Percentiles rank a stretch among this genome's conserved stretches.
Evolutionary conservation across 2,888 invertebrate species (phyloP).

Genomic region (Rutpela maculata): DNA sequence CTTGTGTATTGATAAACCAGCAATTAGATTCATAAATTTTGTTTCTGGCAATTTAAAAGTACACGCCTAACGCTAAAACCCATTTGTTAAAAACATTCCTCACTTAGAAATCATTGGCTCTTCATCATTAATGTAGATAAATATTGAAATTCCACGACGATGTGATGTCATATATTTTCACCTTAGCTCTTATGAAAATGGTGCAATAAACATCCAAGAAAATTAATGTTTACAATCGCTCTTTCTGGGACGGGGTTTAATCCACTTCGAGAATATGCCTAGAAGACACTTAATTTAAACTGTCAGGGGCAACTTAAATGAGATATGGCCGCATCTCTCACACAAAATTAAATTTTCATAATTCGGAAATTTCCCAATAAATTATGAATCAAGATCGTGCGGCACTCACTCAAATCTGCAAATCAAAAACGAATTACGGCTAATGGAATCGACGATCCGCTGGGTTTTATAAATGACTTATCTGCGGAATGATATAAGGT

Average conservation of each 20-base stretch:
- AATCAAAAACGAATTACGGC: slow-evolving; percentile 2
- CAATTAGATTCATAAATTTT: too few relatives aligned
- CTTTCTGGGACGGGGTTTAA: slow-evolving; percentile 4
- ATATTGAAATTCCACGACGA: neutral
- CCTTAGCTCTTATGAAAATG: neutral
- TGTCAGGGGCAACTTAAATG: slow-evolving; percentile 21
- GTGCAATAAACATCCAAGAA: slow-evolving; percentile 16
- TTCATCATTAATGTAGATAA: neutral
- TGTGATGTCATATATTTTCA: neutral
- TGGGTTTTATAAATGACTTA: neutral
- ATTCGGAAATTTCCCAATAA: slow-evolving; percentile 28
- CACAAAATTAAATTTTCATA: slow-evolving; percentile 25
- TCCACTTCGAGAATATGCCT: slow-evolving; percentile 3
- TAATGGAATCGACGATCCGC: neutral
- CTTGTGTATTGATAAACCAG: too few relatives aligned
- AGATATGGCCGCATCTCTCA: slow-evolving; percentile 23
- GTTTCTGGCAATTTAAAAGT: too few relatives aligned
- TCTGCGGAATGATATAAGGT: neutral
- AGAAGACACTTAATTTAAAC: slow-evolving; percentile 20
- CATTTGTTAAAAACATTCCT: neutral
- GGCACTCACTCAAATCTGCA: neutral
- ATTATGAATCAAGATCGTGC: slow-evolving; percentile 13
- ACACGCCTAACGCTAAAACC: too few relatives aligned
- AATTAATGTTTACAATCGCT: slow-evolving; percentile 13
- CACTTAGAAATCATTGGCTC: neutral